A percentile compares a stretch with the other conserved stretches of the same genome.
Evolutionary conservation across 2,888 invertebrate genomes (phyloP).

Genomic region (Latrodectus elegans): DNA sequence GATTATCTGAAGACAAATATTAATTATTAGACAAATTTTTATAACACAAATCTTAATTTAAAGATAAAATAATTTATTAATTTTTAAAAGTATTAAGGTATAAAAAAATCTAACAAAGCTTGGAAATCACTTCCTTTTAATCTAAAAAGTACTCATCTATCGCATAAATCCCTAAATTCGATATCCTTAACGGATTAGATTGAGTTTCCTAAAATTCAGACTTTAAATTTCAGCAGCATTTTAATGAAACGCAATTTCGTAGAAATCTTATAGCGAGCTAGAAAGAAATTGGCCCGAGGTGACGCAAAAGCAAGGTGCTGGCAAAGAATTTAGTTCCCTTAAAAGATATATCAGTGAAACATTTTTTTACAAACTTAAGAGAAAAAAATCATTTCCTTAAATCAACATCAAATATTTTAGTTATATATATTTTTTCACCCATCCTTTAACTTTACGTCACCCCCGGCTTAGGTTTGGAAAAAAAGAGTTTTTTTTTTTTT

Average conservation of each 20-base stretch:
- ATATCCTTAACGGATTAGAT: constrained; percentile 31
- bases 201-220: constrained; percentile 62
- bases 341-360: constrained; percentile 48
- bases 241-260: constrained; percentile 66
- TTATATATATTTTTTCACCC: not conserved
- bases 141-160: too few relatives aligned
- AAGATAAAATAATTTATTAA: too few relatives aligned
- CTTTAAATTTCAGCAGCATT: constrained; percentile 56
- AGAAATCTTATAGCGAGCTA: constrained; percentile 35
- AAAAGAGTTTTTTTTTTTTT: not conserved
- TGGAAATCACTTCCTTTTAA: too few relatives aligned
- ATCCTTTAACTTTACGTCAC: constrained; percentile 14
- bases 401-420: constrained; percentile 56
- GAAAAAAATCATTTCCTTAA: constrained; percentile 41
- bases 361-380: constrained; percentile 25
- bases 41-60: too few relatives aligned
- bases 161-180: too few relatives aligned
- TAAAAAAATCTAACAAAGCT: too few relatives aligned
- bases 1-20: too few relatives aligned
- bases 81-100: too few relatives aligned
- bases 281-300: constrained; percentile 15
- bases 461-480: not conserved
- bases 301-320: constrained; percentile 10
- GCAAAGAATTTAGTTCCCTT: constrained; percentile 53
- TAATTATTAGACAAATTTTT: too few relatives aligned